Percentiles rank a stretch among this genome's conserved stretches.
Conservation (phyloP, 2,113 vertebrate species). For the Thermophis baileyi region DNA sequence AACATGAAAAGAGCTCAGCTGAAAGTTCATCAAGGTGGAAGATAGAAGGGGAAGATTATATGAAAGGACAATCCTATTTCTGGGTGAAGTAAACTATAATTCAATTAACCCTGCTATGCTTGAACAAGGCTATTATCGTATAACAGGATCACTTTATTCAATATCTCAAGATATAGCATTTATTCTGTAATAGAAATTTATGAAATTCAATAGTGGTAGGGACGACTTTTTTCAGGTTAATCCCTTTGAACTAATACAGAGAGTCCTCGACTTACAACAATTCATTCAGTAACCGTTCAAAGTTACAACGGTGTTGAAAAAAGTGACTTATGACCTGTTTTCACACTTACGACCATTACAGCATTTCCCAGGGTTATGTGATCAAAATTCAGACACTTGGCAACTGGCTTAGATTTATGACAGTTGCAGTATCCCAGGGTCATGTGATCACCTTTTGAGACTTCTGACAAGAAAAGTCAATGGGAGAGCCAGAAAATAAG, state of each 20-base stretch:
- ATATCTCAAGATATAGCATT: not conserved
- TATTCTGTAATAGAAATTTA: slow-evolving; percentile 26
- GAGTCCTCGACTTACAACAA: not conserved
- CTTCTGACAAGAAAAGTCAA: too few species aligned
- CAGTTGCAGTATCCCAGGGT: not conserved
- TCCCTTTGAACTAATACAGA: slow-evolving; percentile 49
- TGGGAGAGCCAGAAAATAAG: too few species aligned
- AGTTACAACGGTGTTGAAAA: not conserved
- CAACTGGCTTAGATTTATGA: not conserved
- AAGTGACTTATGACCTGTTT: not conserved
- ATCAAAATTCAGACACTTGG: not conserved
- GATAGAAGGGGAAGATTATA: not conserved
- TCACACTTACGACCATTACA: not conserved
- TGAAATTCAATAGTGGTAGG: slow-evolving; percentile 31
- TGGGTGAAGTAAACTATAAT: not conserved
- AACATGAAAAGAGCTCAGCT: not conserved
- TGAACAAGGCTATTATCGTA: not conserved
- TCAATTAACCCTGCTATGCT: not conserved
- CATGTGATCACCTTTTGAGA: not conserved
- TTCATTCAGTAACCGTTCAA: not conserved
- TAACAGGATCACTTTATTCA: not conserved
- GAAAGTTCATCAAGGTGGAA: not conserved
- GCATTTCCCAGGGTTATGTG: not conserved
- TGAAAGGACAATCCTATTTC: not conserved
- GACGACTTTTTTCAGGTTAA: slow-evolving; percentile 49